Evolutionary conservation across 2,797 vertebrate species (phyloP), one percentile per base, ranked within the genome.

Genomic region (Smutsia gigantea): DNA sequence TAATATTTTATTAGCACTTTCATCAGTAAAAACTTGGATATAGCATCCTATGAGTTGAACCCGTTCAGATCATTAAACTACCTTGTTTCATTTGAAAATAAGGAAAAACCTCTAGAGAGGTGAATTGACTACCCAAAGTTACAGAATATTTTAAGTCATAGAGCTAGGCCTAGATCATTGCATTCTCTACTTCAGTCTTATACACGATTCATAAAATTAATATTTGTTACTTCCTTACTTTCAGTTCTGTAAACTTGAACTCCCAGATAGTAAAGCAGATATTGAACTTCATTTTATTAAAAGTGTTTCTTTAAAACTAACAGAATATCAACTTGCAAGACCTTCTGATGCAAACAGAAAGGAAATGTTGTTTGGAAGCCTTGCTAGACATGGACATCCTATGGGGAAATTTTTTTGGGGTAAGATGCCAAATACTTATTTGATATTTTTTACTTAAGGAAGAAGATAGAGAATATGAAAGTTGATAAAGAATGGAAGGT

Each of bases 381-480:
- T 99, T 97, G 99, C 99, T 90, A 99, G 98, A 97, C 98, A 99
- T 27, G 99, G 99, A 89, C 99, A 99, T 98, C 99, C 99, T 0
- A 99, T 99, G 99, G 98, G 99, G 93, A 99, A 99, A 95, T 99
- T 99, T 98, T 99, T 99, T 98, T 99, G 99, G 99, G 99, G 99
- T 99, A 98, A 99, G 98, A 42, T 96, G 90, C 46, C 95, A 69
- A 77, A 74, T 89, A 86, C 69, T 59, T 96, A 68, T 68, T 90
- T 97, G 42, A 66, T 95, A 66, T 95, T 91, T 96, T 90, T n/a
- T 97, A 68, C 29, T 68, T 87, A 72, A 82, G 17, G 31, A 92
- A 94, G 27, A 85, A 94, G 27, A 85, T 66, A 87, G 31, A 72
- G 34, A 87, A 42, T 83, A 84, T 85, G 29, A 87, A 90, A 42